Percentiles rank a stretch among this genome's conserved stretches.
Conservation (phyloP, 2,797 vertebrate genomes). For the Nannoperca australis region DNA sequence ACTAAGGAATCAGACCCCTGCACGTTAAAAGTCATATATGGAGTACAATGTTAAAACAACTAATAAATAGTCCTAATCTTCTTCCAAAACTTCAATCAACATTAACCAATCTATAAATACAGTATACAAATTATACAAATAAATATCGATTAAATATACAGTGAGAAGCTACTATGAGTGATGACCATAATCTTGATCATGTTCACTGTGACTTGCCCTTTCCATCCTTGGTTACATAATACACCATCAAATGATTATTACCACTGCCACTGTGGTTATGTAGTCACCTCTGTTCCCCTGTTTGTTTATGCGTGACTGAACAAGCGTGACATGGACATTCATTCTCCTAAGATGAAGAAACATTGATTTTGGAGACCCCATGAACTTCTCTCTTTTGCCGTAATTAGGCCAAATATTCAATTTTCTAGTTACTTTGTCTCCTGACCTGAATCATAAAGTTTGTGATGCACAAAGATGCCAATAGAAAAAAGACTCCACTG, state of each 20-base stretch:
- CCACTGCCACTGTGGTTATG: background rate
- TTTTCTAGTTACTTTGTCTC: background rate
- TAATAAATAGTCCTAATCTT: constrained; percentile 4
- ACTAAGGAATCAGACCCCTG: constrained; percentile 25
- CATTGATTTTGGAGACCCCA: background rate
- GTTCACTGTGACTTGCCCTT: background rate
- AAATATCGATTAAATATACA: background rate
- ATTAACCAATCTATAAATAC: background rate
- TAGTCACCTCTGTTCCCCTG: background rate
- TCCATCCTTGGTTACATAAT: background rate
- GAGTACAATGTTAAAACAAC: constrained; percentile 11
- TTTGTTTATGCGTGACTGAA: constrained; percentile 11
- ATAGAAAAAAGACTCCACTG: constrained; percentile 7
- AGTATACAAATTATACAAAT: background rate
- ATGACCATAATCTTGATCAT: background rate
- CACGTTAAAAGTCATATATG: constrained; percentile 49
- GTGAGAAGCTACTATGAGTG: background rate
- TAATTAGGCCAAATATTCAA: background rate
- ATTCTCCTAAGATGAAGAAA: background rate
- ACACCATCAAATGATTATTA: constrained; percentile 23
- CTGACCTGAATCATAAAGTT: constrained; percentile 8
- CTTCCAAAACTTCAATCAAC: background rate
- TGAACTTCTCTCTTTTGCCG: background rate
- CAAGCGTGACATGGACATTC: background rate
- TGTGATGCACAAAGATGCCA: background rate